Conservation (phyloP, 1,140 invertebrate species). For the Ditylenchus dipsaci region DNA sequence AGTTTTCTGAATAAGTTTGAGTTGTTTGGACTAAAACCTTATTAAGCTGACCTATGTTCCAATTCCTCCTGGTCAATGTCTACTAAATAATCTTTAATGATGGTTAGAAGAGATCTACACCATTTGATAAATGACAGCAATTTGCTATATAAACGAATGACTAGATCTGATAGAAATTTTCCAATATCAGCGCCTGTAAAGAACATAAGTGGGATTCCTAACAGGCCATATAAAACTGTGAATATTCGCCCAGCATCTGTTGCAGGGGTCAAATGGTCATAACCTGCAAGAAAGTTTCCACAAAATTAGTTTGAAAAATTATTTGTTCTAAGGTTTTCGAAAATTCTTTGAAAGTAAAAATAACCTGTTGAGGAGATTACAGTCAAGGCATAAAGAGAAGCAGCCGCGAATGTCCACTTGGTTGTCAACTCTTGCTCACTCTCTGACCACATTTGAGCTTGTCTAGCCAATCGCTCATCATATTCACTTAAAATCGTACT, state of each 20-base stretch:
- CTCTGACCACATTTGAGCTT: slow-evolving; percentile 58
- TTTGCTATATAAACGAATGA: slow-evolving; percentile 52
- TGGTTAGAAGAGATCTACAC: slow-evolving; percentile 46
- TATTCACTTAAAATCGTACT: no score
- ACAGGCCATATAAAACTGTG: slow-evolving; percentile 62
- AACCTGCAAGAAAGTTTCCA: slow-evolving; percentile 54
- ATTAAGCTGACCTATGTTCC: slow-evolving; percentile 45
- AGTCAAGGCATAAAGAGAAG: slow-evolving; percentile 62
- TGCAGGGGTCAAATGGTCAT: slow-evolving; percentile 61
- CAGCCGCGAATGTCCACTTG: slow-evolving; percentile 61
- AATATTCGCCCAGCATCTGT: slow-evolving; percentile 60
- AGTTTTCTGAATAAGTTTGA: slow-evolving; percentile 27
- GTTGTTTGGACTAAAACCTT: background rate
- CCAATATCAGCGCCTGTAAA: slow-evolving; percentile 60
- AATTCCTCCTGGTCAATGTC: slow-evolving; percentile 54
- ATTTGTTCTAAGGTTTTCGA: no score
- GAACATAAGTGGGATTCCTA: slow-evolving; percentile 62
- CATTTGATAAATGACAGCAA: slow-evolving; percentile 46
- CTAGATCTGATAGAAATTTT: slow-evolving; percentile 59
- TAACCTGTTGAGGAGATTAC: slow-evolving; percentile 63
- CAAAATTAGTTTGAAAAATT: background rate
- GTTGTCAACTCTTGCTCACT: slow-evolving; percentile 47
- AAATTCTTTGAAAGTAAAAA: no score
- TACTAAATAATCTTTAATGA: slow-evolving; percentile 48
- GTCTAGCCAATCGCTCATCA: slow-evolving; percentile 49